Percentiles rank a stretch among this genome's conserved stretches.
Evolutionary conservation across 2,888 invertebrate genomes (phyloP).

Genomic region (Watsonalla cultraria): DNA sequence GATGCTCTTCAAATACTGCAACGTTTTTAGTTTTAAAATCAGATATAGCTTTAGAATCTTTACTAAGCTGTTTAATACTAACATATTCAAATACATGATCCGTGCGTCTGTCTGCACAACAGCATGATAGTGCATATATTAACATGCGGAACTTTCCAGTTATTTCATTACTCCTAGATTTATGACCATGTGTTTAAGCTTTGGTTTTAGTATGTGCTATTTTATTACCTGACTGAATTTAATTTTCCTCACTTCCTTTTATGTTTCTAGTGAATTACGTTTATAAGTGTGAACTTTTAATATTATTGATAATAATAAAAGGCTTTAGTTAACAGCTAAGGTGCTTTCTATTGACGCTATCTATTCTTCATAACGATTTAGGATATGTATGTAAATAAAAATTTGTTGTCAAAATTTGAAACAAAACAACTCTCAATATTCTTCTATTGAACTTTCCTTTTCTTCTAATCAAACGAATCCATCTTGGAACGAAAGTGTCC

Average conservation of each 20-base stretch:
- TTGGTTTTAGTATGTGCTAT: not conserved
- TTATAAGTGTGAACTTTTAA: no score
- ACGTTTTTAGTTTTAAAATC: conserved; percentile 6
- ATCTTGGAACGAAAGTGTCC: not conserved
- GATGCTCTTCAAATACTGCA: no score
- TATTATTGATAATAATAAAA: no score
- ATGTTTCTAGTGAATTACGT: no score
- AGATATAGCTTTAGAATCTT: not conserved
- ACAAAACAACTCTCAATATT: no score
- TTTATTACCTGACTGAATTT: not conserved
- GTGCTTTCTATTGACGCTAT: no score
- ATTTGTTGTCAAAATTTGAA: no score
- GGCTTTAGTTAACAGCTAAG: no score
- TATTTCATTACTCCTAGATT: conserved; percentile 5
- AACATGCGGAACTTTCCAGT: conserved; percentile 13
- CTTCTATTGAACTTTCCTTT: not conserved
- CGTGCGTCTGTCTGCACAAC: conserved; percentile 11
- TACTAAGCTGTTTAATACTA: not conserved
- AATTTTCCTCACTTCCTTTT: no score
- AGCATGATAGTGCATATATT: conserved; percentile 21
- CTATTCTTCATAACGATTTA: no score
- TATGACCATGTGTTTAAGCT: conserved; percentile 1
- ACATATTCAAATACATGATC: conserved; percentile 12
- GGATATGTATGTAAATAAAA: no score
- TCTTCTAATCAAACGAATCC: not conserved